A percentile compares a stretch with the other conserved stretches of the same genome.
Conservation (phyloP, 1,140 invertebrate species). For the Glomeris maerens region DNA sequence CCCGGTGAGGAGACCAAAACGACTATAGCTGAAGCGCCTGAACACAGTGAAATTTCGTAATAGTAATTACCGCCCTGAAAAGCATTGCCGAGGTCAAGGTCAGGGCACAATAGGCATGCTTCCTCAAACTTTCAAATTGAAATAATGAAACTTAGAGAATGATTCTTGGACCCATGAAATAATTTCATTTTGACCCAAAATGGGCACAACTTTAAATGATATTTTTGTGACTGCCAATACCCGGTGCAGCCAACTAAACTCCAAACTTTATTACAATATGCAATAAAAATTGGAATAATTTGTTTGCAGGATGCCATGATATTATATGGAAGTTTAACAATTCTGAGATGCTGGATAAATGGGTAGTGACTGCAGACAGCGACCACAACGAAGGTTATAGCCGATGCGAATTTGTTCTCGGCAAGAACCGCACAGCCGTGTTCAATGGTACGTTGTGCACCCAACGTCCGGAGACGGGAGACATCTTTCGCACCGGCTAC, state of each 20-base stretch:
- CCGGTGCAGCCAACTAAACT: too few species aligned
- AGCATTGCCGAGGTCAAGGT: too few species aligned
- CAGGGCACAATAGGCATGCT: too few species aligned
- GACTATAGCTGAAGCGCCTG: not conserved
- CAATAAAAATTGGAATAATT: conserved; percentile 13
- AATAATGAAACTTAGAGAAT: too few species aligned
- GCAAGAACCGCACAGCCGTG: conserved; percentile 48
- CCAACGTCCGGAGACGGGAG: conserved; percentile 61
- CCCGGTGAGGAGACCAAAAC: conserved; percentile 34
- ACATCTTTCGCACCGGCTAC: conserved; percentile 54
- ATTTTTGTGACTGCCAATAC: too few species aligned
- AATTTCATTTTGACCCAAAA: too few species aligned
- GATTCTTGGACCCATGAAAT: too few species aligned
- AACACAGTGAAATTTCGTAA: not conserved
- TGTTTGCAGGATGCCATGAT: conserved; percentile 46
- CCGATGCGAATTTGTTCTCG: conserved; percentile 40
- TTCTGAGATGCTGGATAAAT: conserved; percentile 46
- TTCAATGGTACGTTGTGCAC: conserved; percentile 60
- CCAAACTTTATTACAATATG: conserved; percentile 11
- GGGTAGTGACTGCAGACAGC: conserved; percentile 56
- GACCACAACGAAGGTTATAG: conserved; percentile 69
- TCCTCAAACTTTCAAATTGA: too few species aligned
- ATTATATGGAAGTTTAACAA: conserved; percentile 50
- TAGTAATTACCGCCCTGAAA: too few species aligned
- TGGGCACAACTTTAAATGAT: too few species aligned